Conservation (phyloP, 2,113 vertebrate genomes). For the Ahaetulla prasina region DNA sequence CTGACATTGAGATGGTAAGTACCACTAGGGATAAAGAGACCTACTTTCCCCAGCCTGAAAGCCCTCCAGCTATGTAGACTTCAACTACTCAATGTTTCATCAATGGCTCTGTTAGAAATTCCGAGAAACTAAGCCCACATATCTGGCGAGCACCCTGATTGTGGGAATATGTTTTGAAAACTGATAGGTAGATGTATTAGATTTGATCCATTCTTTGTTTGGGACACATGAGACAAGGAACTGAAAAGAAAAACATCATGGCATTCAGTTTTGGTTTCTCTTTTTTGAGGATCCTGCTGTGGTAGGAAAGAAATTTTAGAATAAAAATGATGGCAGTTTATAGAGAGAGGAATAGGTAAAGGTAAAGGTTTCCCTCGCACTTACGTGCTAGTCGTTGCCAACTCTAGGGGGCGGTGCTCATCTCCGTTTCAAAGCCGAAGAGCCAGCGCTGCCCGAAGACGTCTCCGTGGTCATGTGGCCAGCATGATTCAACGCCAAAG, state of each 20-base stretch:
- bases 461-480: too few relatives aligned
- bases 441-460: too few relatives aligned
- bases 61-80: neutral
- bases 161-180: neutral
- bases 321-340: neutral
- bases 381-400: too few relatives aligned
- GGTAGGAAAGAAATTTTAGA: neutral
- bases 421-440: too few relatives aligned
- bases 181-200: neutral
- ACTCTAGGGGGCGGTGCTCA: too few relatives aligned
- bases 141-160: neutral
- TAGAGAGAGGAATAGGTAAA: too few relatives aligned
- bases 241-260: neutral
- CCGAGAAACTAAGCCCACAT: neutral
- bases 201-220: neutral
- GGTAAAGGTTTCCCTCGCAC: too few relatives aligned
- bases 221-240: neutral
- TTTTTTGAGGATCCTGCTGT: neutral
- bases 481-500: too few relatives aligned
- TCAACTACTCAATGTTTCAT: neutral
- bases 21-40: neutral
- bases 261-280: neutral
- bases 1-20: neutral
- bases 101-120: neutral
- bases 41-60: neutral